phyloP scores from a whole-genome alignment of 1,140 invertebrate genomes.

The Thalassaphorura encarpata region DNA sequence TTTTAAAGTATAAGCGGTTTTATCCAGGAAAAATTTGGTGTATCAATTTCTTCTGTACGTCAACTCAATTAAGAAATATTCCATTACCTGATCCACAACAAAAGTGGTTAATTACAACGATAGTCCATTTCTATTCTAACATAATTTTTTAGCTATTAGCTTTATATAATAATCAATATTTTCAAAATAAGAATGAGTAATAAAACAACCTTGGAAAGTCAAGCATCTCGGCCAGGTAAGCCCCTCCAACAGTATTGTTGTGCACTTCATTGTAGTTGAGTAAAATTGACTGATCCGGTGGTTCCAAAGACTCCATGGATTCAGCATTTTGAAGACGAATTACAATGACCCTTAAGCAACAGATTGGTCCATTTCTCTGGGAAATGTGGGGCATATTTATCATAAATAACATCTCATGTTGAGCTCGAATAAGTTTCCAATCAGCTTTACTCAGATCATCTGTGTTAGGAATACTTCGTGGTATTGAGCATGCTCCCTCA shows the following conservation, averaged over 20 bases:
- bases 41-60: too few relatives aligned
- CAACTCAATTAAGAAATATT: too few relatives aligned
- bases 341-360: slow-evolving; percentile 66
- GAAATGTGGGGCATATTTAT: slow-evolving; percentile 54
- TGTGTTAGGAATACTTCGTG: slow-evolving; percentile 54
- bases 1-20: too few relatives aligned
- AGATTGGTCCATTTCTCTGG: slow-evolving; percentile 75
- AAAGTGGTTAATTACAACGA: too few relatives aligned
- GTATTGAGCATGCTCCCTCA: slow-evolving; percentile 49
- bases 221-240: slow-evolving; percentile 72
- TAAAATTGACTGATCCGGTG: slow-evolving; percentile 54
- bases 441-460: slow-evolving; percentile 50
- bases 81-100: too few relatives aligned
- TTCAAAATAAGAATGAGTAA: too few relatives aligned
- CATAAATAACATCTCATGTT: slow-evolving; percentile 23
- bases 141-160: too few relatives aligned
- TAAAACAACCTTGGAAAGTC: slow-evolving; percentile 37
- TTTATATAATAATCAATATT: too few relatives aligned
- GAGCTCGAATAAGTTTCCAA: slow-evolving; percentile 50
- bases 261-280: slow-evolving; percentile 63
- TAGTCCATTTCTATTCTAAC: too few relatives aligned
- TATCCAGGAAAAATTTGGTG: too few relatives aligned
- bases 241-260: slow-evolving; percentile 49
- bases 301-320: slow-evolving; percentile 52
- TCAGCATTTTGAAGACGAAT: slow-evolving; percentile 55